These are phyloP conservation scores for Aphelocoma californica DNA, from an alignment of 2,797 vertebrate genomes.

Conservation along the genomic window DNA sequence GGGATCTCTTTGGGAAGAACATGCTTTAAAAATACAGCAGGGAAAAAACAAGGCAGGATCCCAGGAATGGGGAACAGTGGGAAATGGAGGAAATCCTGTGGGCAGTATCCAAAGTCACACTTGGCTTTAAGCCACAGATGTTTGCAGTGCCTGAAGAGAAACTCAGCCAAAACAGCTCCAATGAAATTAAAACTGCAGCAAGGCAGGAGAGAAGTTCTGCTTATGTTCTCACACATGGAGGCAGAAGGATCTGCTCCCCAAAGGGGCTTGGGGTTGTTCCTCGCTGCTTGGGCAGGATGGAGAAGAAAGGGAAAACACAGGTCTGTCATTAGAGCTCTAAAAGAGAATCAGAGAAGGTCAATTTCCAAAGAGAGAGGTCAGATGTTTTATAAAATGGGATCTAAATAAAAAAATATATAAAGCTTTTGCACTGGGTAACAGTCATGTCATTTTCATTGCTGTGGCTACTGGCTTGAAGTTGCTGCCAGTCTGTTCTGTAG, in stretches of 20 bases:
- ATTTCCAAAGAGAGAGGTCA: not conserved
- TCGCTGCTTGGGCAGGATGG: not conserved
- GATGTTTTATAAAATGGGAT: not conserved
- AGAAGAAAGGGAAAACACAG: not conserved
- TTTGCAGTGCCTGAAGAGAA: not conserved
- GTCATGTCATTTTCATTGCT: not conserved
- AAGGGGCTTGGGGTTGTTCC: not conserved
- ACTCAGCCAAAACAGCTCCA: not conserved
- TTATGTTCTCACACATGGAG: not conserved
- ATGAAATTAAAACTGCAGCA: not conserved
- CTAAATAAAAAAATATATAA: rapidly evolving
- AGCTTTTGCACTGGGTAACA: not conserved
- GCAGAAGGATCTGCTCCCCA: not conserved
- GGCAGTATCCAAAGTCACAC: not conserved
- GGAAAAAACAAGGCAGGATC: not conserved
- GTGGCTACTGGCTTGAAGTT: not conserved
- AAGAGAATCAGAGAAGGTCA: not conserved
- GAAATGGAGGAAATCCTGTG: not conserved
- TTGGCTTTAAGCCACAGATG: not conserved
- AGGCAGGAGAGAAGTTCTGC: not conserved
- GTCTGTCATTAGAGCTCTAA: not conserved
- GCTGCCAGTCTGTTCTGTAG: not conserved
- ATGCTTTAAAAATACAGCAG: not conserved
- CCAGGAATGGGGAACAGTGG: not conserved
- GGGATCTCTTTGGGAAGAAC: not conserved